These are phyloP conservation scores for Drosophila neotestacea DNA, from an alignment of 2,888 invertebrate genomes.

Conservation along the genomic window DNA sequence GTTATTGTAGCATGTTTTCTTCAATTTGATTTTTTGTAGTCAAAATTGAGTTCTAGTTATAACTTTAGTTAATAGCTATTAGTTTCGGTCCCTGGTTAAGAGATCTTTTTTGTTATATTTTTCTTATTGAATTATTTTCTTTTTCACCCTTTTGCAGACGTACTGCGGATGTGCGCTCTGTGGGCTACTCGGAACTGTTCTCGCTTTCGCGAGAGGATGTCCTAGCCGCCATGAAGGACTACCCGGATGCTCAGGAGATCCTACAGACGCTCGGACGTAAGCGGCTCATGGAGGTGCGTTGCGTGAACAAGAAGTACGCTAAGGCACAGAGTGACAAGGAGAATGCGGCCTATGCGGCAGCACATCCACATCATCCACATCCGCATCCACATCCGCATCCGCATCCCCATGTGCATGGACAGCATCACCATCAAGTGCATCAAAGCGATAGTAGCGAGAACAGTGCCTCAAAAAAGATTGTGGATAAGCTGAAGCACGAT, in stretches of 20 bases:
- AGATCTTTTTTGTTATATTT: no score
- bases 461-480: conserved; percentile 90
- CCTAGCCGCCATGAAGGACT: conserved; percentile 97
- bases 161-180: conserved; percentile 97
- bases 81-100: no score
- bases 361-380: conserved; percentile 63
- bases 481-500: conserved; percentile 93
- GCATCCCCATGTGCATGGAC: conserved; percentile 34
- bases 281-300: conserved; percentile 93
- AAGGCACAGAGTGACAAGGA: conserved; percentile 83
- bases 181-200: conserved; percentile 97
- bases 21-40: no score
- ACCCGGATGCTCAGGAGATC: conserved; percentile 98
- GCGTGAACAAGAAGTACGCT: conserved; percentile 86
- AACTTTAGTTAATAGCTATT: no score
- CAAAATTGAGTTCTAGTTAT: no score
- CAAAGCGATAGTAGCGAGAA: conserved; percentile 85
- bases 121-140: background rate
- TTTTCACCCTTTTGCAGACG: conserved; percentile 87
- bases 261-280: conserved; percentile 95
- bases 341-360: conserved; percentile 68
- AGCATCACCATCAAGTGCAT: conserved; percentile 73
- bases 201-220: conserved; percentile 97
- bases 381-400: conserved; percentile 60
- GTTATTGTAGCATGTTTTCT: no score